Base-by-base conservation (phyloP, 2,797 vertebrate species). In the Acrossocheilus wenchowensis region DNA sequence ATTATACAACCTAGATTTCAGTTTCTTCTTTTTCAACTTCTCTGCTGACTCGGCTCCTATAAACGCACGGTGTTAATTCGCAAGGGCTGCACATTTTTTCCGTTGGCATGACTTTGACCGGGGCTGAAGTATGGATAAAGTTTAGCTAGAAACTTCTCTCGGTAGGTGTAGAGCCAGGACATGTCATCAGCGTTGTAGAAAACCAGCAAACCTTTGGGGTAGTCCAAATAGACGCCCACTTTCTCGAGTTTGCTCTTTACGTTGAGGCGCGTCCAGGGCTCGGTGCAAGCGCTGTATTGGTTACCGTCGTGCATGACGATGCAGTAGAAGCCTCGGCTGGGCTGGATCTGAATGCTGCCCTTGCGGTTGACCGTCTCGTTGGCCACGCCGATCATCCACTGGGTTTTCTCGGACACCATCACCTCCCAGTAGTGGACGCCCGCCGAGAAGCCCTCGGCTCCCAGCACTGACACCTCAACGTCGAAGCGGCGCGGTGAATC, bases 271-370 rank as follows among this genome's bases (percentile, higher is more conserved):
- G 98, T 99, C 98, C 98, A 99, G 90, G 98, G 98, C 94, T 99
- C 97, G 0, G 98, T 99, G 96, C 98, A 99, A 89, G 98, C 98
- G 71, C 98, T 99, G 94, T 99, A 99, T 93, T 98, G 98, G 95
- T 98, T 99, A 0, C 98, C 98, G 0, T 99, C 98, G 0, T 99
- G 98, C 98, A 99, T 99, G 6, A 99, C 98, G 6, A 99, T 99
- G 95, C 98, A 99, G 93, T 98, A 98, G 92, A 99, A 99, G 60
- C 98, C 98, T 0, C 97, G 96, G 92, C 97, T 96, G 1, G 98
- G 98, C 89, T 98, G 98, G 93, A 99, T 99, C 90, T 99, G 98
- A 94, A 99, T 99, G 95, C 96, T 99, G 86, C 98, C 98, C 87
- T 98, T 99, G 91, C 97, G 97, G 89, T 95, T 98, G 1, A 98